These are phyloP conservation scores for Crotalus tigris DNA, from an alignment of 2,113 vertebrate species.

Conservation along the genomic window DNA sequence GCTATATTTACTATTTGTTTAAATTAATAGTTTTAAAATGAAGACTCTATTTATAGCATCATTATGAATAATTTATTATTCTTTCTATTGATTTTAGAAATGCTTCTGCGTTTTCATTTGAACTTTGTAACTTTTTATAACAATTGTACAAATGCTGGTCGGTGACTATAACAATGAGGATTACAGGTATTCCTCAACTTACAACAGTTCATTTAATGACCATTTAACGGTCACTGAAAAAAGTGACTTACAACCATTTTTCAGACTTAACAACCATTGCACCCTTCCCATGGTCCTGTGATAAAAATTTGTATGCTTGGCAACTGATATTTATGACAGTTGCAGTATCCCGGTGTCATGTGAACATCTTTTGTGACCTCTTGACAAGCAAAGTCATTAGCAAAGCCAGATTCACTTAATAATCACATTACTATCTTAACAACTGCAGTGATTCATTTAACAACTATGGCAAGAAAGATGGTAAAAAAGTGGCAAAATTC, in stretches of 20 bases:
- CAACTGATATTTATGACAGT: background rate
- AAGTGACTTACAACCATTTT: background rate
- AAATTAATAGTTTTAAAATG: background rate
- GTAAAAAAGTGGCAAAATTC: too few relatives aligned
- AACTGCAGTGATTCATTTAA: background rate
- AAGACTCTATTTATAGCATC: background rate
- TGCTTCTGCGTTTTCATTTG: background rate
- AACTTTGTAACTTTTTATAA: background rate
- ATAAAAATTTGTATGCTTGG: background rate
- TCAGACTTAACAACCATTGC: background rate
- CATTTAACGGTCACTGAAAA: background rate
- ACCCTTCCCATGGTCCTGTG: background rate
- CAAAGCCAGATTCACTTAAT: background rate
- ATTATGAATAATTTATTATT: background rate
- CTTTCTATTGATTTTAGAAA: background rate
- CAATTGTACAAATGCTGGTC: background rate
- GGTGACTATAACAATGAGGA: background rate
- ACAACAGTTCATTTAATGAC: background rate
- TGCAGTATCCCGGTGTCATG: background rate
- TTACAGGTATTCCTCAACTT: background rate
- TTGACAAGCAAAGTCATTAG: background rate
- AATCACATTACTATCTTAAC: background rate
- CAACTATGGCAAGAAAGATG: background rate
- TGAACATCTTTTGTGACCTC: background rate
- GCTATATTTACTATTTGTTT: background rate